A percentile compares a stretch with the other conserved stretches of the same genome.
Evolutionary conservation across 1,140 invertebrate genomes (phyloP).

Genomic region (Mamestra configurata): DNA sequence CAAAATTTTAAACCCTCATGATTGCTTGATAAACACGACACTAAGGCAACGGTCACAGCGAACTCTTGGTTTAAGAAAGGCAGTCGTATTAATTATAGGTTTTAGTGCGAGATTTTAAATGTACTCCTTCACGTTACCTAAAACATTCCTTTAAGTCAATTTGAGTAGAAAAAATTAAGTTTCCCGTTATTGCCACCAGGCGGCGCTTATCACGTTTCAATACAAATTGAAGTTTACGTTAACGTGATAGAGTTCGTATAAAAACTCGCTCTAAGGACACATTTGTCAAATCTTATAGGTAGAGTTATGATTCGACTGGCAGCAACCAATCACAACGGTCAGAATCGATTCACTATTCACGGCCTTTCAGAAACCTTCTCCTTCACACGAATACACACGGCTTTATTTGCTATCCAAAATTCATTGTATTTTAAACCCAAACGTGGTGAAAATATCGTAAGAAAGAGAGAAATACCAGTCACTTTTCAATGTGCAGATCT

Average conservation of each 20-base stretch:
- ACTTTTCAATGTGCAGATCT: not conserved
- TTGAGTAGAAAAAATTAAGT: too few relatives aligned
- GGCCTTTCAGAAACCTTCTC: not conserved
- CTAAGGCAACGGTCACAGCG: not conserved
- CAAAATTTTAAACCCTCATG: not conserved
- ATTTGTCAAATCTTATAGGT: too few relatives aligned
- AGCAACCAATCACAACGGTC: not conserved
- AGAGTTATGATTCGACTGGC: not conserved
- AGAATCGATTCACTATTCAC: not conserved
- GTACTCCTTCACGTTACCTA: too few relatives aligned
- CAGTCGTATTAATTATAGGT: too few relatives aligned
- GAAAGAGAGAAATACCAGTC: not conserved
- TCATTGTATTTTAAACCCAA: not conserved
- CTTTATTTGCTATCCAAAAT: not conserved
- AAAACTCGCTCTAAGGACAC: too few relatives aligned
- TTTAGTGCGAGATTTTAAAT: too few relatives aligned
- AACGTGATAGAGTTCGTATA: too few relatives aligned
- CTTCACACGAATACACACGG: conserved; percentile 6
- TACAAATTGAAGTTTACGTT: too few relatives aligned
- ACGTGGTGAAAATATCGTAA: conserved; percentile 20
- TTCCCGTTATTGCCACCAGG: too few relatives aligned
- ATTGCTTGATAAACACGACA: not conserved
- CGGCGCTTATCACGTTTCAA: too few relatives aligned
- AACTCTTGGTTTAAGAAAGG: not conserved
- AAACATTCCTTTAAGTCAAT: too few relatives aligned